phyloP scores from a whole-genome alignment of 2,888 invertebrate species.

The Drosophila putrida region DNA sequence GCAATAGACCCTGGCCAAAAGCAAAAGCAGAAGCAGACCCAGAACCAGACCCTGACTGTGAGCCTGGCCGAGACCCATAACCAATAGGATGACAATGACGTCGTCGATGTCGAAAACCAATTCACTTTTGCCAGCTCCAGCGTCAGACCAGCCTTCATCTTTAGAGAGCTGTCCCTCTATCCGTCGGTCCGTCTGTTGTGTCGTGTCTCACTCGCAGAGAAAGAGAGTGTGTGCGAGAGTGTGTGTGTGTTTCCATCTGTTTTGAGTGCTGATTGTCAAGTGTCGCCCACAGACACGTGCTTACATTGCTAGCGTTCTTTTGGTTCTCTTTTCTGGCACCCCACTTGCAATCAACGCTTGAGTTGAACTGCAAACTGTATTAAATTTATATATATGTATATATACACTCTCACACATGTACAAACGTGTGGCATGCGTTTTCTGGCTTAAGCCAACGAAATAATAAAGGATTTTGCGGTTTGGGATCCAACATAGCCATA shows the following conservation, averaged over 20 bases:
- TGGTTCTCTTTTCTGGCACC: slow-evolving; percentile 27
- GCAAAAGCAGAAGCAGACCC: slow-evolving; percentile 12
- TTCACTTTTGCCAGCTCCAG: slow-evolving; percentile 53
- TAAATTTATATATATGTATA: slow-evolving; percentile 61
- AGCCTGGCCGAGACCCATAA: slow-evolving; percentile 12
- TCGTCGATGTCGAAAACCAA: slow-evolving; percentile 67
- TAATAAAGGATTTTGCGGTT: slow-evolving; percentile 77
- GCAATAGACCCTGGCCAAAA: slow-evolving; percentile 33
- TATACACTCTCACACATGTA: slow-evolving; percentile 5
- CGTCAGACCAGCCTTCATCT: slow-evolving; percentile 46
- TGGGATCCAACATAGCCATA: slow-evolving; percentile 32
- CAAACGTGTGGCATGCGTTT: slow-evolving; percentile 20
- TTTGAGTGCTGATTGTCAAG: slow-evolving; percentile 80
- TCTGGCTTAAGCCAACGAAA: slow-evolving; percentile 63
- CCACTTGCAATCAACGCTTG: slow-evolving; percentile 37
- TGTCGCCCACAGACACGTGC: slow-evolving; percentile 77
- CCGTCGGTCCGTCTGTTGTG: slow-evolving; percentile 15
- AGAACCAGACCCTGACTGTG: slow-evolving; percentile 19
- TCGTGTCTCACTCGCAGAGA: background rate
- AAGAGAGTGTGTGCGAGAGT: background rate
- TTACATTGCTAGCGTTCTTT: slow-evolving; percentile 64
- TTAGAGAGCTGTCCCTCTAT: slow-evolving; percentile 25
- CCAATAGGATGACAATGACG: slow-evolving; percentile 53
- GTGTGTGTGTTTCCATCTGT: slow-evolving; percentile 50
- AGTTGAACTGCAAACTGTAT: slow-evolving; percentile 68